Conservation (phyloP, 1,140 invertebrate species). For the Solenopsis fugax region DNA sequence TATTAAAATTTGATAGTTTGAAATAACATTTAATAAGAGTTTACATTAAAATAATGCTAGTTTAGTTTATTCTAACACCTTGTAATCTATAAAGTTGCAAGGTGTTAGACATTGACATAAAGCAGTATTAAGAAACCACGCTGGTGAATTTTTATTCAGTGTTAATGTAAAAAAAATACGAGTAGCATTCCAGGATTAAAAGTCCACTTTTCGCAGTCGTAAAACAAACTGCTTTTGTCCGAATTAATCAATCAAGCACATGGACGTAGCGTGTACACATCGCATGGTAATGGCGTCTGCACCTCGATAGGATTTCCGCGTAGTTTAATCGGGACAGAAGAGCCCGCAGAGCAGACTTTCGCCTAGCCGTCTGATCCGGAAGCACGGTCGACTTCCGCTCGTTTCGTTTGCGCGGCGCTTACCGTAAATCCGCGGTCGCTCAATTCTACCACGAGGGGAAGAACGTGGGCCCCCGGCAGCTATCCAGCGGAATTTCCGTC, state of each 20-base stretch:
- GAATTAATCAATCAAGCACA: constrained; percentile 42
- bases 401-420: constrained; percentile 62
- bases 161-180: too few species aligned
- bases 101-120: too few species aligned
- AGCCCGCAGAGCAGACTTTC: constrained; percentile 50
- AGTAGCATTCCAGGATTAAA: not conserved
- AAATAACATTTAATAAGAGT: too few species aligned
- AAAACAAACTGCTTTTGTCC: not conserved
- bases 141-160: too few species aligned
- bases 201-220: not conserved
- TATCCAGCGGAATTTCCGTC: constrained; percentile 54
- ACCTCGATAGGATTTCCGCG: constrained; percentile 43
- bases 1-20: too few species aligned
- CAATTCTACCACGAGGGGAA: constrained; percentile 36
- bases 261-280: constrained; percentile 15
- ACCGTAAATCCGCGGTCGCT: constrained; percentile 61
- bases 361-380: constrained; percentile 33
- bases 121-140: too few species aligned
- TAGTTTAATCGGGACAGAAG: constrained; percentile 64
- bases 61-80: too few species aligned
- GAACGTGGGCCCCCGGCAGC: constrained; percentile 34
- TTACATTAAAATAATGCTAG: too few species aligned
- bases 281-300: constrained; percentile 36
- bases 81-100: too few species aligned
- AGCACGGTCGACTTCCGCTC: constrained; percentile 63